These are phyloP conservation scores for Frankliniella fusca DNA, from an alignment of 2,888 invertebrate genomes.

Conservation along the genomic window DNA sequence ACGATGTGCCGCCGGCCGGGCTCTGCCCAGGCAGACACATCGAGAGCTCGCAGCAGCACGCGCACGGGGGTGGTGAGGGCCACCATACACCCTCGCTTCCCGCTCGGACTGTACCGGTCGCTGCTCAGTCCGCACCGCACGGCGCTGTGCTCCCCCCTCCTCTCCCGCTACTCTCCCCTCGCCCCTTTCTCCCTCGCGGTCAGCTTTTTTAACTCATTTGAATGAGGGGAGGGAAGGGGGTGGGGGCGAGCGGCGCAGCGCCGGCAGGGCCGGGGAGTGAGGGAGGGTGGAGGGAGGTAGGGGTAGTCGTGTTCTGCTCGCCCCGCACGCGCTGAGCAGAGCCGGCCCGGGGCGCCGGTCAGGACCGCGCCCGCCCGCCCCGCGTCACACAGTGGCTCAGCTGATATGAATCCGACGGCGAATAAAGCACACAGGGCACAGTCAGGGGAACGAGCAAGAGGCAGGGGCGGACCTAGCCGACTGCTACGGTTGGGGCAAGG, in stretches of 20 bases:
- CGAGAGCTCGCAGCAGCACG: too few relatives aligned
- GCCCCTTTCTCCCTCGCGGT: background rate
- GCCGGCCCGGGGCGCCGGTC: background rate
- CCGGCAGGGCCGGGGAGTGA: too few relatives aligned
- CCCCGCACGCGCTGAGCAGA: too few relatives aligned
- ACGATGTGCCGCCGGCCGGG: too few relatives aligned
- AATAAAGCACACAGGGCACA: background rate
- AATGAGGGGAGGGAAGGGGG: conserved; percentile 20
- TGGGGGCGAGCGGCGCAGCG: background rate
- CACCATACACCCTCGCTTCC: too few relatives aligned
- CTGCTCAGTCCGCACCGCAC: background rate
- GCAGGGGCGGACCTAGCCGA: too few relatives aligned
- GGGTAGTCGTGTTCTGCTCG: too few relatives aligned
- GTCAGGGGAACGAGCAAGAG: background rate
- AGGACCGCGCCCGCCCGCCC: background rate
- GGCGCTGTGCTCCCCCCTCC: background rate
- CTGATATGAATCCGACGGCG: conserved; percentile 3
- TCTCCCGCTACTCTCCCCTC: background rate
- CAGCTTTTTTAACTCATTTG: conserved; percentile 26
- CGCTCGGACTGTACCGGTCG: background rate
- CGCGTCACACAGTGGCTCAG: background rate
- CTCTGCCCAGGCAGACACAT: too few relatives aligned
- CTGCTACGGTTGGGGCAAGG: too few relatives aligned
- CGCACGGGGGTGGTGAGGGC: too few relatives aligned
- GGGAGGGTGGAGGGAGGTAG: too few relatives aligned